These are phyloP conservation scores for Gobius niger DNA, from an alignment of 2,113 vertebrate genomes.

Conservation along the genomic window DNA sequence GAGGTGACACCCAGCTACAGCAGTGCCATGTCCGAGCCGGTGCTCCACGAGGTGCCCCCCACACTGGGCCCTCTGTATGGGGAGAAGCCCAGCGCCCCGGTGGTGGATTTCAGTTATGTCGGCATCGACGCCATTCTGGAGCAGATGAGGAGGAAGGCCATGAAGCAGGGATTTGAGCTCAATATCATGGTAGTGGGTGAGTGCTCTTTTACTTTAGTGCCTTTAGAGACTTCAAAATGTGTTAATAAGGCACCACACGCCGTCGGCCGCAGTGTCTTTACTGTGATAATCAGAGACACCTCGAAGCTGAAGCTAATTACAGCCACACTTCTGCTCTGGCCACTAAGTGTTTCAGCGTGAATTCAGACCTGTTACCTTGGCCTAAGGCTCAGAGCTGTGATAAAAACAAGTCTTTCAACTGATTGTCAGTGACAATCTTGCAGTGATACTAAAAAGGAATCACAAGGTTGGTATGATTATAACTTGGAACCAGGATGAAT, in stretches of 20 bases:
- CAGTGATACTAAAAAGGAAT: background rate
- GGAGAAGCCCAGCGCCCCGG: constrained; percentile 76
- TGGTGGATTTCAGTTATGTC: constrained; percentile 91
- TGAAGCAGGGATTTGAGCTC: constrained; percentile 98
- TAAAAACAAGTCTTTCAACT: background rate
- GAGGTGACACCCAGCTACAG: constrained; percentile 73
- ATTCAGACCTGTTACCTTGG: constrained; percentile 14
- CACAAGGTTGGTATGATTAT: background rate
- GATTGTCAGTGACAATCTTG: background rate
- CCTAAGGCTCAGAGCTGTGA: constrained; percentile 8
- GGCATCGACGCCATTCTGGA: constrained; percentile 97
- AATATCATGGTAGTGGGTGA: constrained; percentile 89
- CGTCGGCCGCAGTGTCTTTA: constrained; percentile 9
- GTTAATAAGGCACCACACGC: constrained; percentile 43
- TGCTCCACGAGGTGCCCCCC: constrained; percentile 61
- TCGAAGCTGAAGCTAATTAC: constrained; percentile 38
- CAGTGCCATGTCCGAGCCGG: constrained; percentile 85
- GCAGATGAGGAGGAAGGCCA: constrained; percentile 98
- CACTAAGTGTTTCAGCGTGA: constrained; percentile 32
- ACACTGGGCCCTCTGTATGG: constrained; percentile 61
- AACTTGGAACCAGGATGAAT: too few species aligned
- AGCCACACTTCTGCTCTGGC: constrained; percentile 20
- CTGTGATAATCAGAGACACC: constrained; percentile 39
- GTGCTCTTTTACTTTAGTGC: constrained; percentile 9
- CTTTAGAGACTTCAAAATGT: constrained; percentile 14